Base-by-base conservation (phyloP, 2,797 vertebrate species). In the Simalia tracyae region DNA sequence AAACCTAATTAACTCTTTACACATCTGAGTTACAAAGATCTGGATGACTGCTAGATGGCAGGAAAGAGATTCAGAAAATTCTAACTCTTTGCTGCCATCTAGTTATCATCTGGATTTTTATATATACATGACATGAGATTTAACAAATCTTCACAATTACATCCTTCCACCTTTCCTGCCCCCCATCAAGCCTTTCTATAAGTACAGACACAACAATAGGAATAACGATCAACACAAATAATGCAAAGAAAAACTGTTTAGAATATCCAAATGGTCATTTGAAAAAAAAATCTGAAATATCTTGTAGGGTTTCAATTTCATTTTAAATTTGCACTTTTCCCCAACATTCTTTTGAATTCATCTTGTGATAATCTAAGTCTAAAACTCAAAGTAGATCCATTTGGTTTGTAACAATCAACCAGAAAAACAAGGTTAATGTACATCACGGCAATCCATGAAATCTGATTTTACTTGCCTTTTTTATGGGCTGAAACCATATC, bases 1-100 rank as follows among this genome's bases (percentile, higher is more conserved):
- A 97, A 97, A 97, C 26, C 94, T 92, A 95, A 97, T 96, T 92
- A 94, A 96, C 92, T 96, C 92, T 95, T 94, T 94, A 94, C 93
- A 94, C 96, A 46, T 46, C 42, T 46, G 22, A 46, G 19, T 81
- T 46, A 81, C 72, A 81, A 24, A 46, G 72, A 81, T 42, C 22
- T 81, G 36, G 72, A 24, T 81, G 19, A 46, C 72, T 81, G 76
- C 76, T 81, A 54, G 50, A 54, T 7, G 50, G 50, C 50, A 54
- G 50, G 6, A 8, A 54, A 54, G 50, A 54, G 6, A 54, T 54
- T 1, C 50, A 54, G 50, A 7, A 54, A 54, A 54, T 54, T 54
- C 50, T 54, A 81, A 81, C 19, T 81, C 76, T 81, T 81, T 46
- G 42, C 36, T 46, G 76, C 22, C 76, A 81, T 46, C 9, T 81